Evolutionary conservation across 1,140 invertebrate species (phyloP).

Genomic region (Radopholus similis): DNA sequence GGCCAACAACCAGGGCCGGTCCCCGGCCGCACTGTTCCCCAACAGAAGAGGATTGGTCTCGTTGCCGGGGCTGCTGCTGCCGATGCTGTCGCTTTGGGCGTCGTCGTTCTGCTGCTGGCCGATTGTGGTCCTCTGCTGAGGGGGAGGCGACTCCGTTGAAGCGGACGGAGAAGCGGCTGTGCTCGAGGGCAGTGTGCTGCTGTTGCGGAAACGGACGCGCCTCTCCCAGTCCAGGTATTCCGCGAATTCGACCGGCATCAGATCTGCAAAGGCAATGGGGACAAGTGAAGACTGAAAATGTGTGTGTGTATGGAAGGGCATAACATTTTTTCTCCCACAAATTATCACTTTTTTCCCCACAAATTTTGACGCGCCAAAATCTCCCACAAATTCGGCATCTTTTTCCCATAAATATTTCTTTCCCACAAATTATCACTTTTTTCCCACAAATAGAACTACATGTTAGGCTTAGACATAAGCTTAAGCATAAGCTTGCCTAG

Average conservation of each 20-base stretch:
- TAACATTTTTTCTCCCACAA: too few relatives aligned
- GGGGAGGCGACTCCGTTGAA: not conserved
- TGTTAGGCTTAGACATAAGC: too few relatives aligned
- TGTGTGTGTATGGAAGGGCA: not conserved
- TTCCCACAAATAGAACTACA: too few relatives aligned
- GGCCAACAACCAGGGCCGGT: too few relatives aligned
- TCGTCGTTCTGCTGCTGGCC: too few relatives aligned
- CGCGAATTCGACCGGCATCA: not conserved
- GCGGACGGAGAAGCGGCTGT: not conserved
- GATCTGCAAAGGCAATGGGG: not conserved
- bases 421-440: not conserved
- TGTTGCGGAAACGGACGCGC: not conserved
- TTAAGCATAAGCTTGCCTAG: too few relatives aligned
- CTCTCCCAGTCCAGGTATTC: conserved; percentile 7
- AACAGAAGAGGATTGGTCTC: too few relatives aligned
- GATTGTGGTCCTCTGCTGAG: not conserved
- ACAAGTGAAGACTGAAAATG: not conserved
- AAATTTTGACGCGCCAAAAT: too few relatives aligned
- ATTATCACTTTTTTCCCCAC: not conserved
- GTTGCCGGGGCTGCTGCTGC: too few relatives aligned
- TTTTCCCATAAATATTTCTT: conserved; percentile 20
- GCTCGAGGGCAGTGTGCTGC: not conserved
- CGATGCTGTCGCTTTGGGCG: too few relatives aligned
- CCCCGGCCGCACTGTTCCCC: too few relatives aligned
- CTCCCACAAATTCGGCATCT: not conserved